Conservation (phyloP, 2,797 vertebrate species). For the Sarcoramphus papa region DNA sequence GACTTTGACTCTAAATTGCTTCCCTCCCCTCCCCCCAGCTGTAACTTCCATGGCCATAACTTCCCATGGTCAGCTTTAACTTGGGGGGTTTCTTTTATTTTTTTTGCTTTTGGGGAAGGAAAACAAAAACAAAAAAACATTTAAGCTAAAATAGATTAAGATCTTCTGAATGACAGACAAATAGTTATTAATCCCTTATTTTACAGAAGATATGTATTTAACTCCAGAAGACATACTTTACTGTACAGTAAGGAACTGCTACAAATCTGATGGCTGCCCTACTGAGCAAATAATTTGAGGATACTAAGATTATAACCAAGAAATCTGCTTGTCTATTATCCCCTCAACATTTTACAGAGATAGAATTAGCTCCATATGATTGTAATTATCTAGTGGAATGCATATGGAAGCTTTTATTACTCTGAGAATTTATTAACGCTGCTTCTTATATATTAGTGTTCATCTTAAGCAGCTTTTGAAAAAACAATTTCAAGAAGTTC, state of each 20-base stretch:
- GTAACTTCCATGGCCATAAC: not conserved
- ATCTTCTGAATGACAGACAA: not conserved
- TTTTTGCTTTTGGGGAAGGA: not conserved
- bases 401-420: not conserved
- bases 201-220: not conserved
- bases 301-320: not conserved
- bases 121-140: not conserved
- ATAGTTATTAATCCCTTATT: not conserved
- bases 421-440: not conserved
- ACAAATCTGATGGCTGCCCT: not conserved
- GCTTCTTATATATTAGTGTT: not conserved
- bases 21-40: not conserved
- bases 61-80: not conserved
- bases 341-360: not conserved
- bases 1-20: not conserved
- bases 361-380: not conserved
- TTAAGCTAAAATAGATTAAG: not conserved
- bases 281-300: not conserved
- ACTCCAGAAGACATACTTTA: not conserved
- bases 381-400: not conserved
- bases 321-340: not conserved
- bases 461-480: not conserved
- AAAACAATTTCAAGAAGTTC: not conserved
- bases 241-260: not conserved
- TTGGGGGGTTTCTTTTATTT: no score